Base-by-base conservation (phyloP, 2,113 vertebrate species). In the Lynx canadensis region DNA sequence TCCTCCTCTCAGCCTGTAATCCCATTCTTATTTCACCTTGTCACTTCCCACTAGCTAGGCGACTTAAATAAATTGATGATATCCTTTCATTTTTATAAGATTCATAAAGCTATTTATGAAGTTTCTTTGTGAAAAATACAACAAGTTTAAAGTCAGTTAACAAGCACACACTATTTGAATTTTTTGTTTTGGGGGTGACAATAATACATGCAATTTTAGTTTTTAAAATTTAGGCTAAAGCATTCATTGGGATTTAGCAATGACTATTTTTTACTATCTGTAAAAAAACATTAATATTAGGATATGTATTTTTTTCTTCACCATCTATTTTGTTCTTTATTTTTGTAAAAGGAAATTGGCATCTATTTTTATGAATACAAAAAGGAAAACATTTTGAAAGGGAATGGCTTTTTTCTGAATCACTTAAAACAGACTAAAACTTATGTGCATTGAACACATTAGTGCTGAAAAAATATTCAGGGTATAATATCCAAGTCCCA, bases 71-170 rank as follows among this genome's bases (percentile, higher is more conserved):
- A 60, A 55, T 6, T 69, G 60, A 55, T 76, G 48, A 69, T 76
- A 31, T 25, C 65, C 57, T 92, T 89, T 92, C 80, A 83, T 80
- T 96, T 94, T 14, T 66, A n/a, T 89, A 55, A 60, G 13, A 68
- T 60, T 94, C n/a, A 71, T 55, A 21, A 86, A 50, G 12, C 60
- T 85, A 23, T 83, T 83, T 83, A 60, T 57, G 60, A 82, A 18
- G 52, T 76, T 97, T 81, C 55, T 95, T 88, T 68, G 80, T 96
- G 45, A 93, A 89, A 96, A 83, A 48, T 27, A 36, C 1, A 87
- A 38, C 55, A 88, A 88, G 27, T 52, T 79, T 68, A 80, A 91
- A 93, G 48, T 93, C 87, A 91, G 18, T 48, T 57, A 89, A 33
- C 4, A 73, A 68, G 38, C 14, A 74, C 18, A 36, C 5, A 55